Percentiles rank a stretch among this genome's conserved stretches.
Evolutionary conservation across 2,797 vertebrate genomes (phyloP).

Genomic region (Manis crassicaudata): DNA sequence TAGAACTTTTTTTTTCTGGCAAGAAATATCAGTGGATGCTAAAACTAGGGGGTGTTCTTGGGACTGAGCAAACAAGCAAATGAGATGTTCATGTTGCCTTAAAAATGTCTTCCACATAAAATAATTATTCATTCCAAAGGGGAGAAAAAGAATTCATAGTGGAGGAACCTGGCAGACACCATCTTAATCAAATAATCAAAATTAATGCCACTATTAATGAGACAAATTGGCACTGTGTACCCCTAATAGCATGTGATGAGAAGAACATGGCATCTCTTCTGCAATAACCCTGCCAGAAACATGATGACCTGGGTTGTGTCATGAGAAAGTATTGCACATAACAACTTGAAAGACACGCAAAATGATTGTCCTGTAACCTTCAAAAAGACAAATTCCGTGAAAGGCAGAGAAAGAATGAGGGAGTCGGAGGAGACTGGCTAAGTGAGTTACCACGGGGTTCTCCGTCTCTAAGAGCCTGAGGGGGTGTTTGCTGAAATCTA

Average conservation of each 20-base stretch:
- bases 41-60: background rate
- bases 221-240: background rate
- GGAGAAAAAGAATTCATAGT: background rate
- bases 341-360: background rate
- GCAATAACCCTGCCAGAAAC: background rate
- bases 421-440: accelerated
- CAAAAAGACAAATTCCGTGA: background rate
- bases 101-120: background rate
- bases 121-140: background rate
- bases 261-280: background rate
- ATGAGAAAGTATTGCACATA: background rate
- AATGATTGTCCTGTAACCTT: background rate
- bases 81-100: background rate
- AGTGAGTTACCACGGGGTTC: accelerated
- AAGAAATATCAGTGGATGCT: background rate
- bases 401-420: background rate
- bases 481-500: background rate
- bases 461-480: background rate
- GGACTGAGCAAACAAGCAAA: background rate
- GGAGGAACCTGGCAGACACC: background rate
- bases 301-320: background rate
- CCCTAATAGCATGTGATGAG: no score
- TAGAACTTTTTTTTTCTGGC: background rate
- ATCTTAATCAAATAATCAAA: background rate
- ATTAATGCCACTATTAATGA: background rate